Base-by-base conservation (phyloP, 1,140 invertebrate species). In the Heliconius nattereri region DNA sequence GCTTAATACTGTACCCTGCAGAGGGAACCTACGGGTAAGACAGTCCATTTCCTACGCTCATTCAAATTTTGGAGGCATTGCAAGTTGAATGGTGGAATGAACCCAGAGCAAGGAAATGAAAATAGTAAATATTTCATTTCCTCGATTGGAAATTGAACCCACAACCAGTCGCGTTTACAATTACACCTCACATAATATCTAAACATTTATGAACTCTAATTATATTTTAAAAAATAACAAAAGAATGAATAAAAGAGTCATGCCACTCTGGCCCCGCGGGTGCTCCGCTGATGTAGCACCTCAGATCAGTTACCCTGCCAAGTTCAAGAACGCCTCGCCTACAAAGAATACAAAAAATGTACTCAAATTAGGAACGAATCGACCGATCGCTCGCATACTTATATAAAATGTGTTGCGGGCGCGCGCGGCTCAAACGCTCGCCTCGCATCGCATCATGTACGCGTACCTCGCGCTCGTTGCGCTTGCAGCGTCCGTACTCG, bases 281-380 rank as follows among this genome's bases (percentile, higher is more conserved):
- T 76, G 49, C 37, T 78, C 72, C 26, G 37, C 19, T 52, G 49
- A 7, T 57, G 80, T 77, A 75, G 80, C 81, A 84, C 85, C 85
- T 84, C 81, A 84, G 84, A 83, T 81, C 85, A 81, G 84, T 84
- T 85, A 85, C 85, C 79, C 83, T 85, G 83, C 83, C 89, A 92
- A 91, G 91, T 92, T 92, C 91, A 92, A 91, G 88, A 89, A 80
- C 89, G 83, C 73, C 83, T 84, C 83, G 78, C 71, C 81, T 85
- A 82, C 83, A 81, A 80, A 81, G 79, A 88, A 86, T 83, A 90
- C 85, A 92, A 91, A 92, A 92, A 86, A 88, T 86, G 76, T 84
- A 89, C 87, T 88, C 85, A 92, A 92, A 91, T 93, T 93, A 87
- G 91, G 91, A 91, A 90, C 90, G 90, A 88, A 89, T 91, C 85